Percentiles rank a stretch among this genome's conserved stretches.
phyloP scores from a whole-genome alignment of 2,797 vertebrate species.

The Hirundo rustica region DNA sequence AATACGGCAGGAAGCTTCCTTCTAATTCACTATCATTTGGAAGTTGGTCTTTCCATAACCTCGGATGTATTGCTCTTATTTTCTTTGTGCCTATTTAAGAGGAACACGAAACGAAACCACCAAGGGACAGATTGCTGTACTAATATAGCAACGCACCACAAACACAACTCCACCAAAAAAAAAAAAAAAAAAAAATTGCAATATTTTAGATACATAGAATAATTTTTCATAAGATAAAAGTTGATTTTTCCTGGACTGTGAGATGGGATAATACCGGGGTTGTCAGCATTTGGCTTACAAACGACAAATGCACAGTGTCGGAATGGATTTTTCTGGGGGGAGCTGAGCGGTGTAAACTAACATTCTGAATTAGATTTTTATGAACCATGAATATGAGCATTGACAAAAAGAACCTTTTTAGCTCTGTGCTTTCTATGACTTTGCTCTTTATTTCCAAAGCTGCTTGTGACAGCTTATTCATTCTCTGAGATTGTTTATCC shows the following conservation, averaged over 20 bases:
- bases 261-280: not conserved
- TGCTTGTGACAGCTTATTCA: conserved; percentile 13
- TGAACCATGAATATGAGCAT: not conserved
- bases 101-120: not conserved
- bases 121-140: not conserved
- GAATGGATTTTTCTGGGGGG: not conserved
- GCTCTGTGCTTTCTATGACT: not conserved
- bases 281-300: not conserved
- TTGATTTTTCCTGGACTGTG: not conserved
- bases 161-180: not conserved
- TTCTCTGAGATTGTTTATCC: conserved; percentile 8
- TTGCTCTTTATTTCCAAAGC: conserved; percentile 3
- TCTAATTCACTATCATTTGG: not conserved
- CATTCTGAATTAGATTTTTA: conserved; percentile 17
- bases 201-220: not conserved
- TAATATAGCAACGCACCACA: not conserved
- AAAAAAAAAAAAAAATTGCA: not conserved
- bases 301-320: not conserved
- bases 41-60: not conserved
- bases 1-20: not conserved
- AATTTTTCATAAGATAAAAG: not conserved
- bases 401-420: not conserved
- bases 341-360: not conserved
- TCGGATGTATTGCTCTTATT: not conserved
- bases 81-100: not conserved